Evolutionary conservation across 2,113 vertebrate species (phyloP).

Genomic region (Rhea americana): DNA sequence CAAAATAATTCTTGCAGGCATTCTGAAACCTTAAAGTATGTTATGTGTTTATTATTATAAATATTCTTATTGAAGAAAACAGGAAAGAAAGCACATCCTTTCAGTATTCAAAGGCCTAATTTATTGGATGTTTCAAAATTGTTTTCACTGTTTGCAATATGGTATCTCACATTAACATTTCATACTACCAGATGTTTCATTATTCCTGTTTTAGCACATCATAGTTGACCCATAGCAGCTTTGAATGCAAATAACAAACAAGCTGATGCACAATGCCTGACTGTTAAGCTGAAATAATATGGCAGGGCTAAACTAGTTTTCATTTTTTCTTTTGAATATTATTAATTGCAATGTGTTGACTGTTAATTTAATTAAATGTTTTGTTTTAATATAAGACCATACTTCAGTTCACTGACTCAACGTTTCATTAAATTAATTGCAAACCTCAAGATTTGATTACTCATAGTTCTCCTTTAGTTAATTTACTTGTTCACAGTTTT

Average conservation of each 20-base stretch:
- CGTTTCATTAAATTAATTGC: slow-evolving; percentile 75
- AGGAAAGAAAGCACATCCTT: neutral
- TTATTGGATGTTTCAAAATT: slow-evolving; percentile 47
- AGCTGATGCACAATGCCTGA: slow-evolving; percentile 18
- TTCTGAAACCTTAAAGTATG: neutral
- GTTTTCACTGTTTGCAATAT: slow-evolving; percentile 55
- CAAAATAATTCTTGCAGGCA: neutral
- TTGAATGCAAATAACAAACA: slow-evolving; percentile 59
- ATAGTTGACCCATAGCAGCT: slow-evolving; percentile 61
- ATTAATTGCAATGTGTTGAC: slow-evolving; percentile 68
- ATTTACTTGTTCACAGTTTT: slow-evolving; percentile 74
- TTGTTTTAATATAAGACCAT: slow-evolving; percentile 69
- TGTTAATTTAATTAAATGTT: slow-evolving; percentile 76
- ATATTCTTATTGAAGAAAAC: neutral
- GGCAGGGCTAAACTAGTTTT: slow-evolving; percentile 50
- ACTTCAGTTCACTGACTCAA: slow-evolving; percentile 65
- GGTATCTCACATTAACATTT: slow-evolving; percentile 62
- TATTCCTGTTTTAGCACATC: slow-evolving; percentile 59
- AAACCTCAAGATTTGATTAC: slow-evolving; percentile 70
- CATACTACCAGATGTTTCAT: slow-evolving; percentile 66
- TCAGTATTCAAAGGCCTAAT: slow-evolving; percentile 14
- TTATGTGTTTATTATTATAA: neutral
- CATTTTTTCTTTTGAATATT: slow-evolving; percentile 59
- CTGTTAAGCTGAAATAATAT: slow-evolving; percentile 47
- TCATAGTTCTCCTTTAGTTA: slow-evolving; percentile 68